Evolutionary conservation across 2,888 invertebrate species (phyloP).

Genomic region (Blera fallax): DNA sequence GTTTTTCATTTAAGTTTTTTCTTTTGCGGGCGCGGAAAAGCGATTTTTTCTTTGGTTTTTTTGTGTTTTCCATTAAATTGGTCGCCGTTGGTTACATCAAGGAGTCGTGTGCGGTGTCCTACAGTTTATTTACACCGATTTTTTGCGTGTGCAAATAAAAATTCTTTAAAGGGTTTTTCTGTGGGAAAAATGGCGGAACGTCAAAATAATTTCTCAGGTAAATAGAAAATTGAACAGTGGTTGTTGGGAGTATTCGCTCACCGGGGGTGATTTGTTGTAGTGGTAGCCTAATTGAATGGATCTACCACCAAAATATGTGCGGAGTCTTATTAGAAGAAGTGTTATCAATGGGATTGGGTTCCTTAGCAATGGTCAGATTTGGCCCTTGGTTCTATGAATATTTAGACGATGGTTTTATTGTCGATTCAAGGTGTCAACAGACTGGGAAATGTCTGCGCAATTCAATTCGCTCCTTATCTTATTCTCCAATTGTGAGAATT

Average conservation of each 20-base stretch:
- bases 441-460: neutral
- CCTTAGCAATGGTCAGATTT: too few relatives aligned
- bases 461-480: neutral
- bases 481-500: neutral
- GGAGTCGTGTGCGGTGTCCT: constrained; percentile 7
- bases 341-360: too few relatives aligned
- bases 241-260: constrained; percentile 19
- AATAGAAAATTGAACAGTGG: constrained; percentile 60
- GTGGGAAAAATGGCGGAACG: constrained; percentile 79
- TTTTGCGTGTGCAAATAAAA: constrained; percentile 56
- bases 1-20: constrained; percentile 29
- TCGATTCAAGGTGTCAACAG: neutral
- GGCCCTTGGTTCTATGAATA: too few relatives aligned
- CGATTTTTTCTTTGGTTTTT: constrained; percentile 27
- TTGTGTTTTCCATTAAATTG: constrained; percentile 56
- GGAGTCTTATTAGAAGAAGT: too few relatives aligned
- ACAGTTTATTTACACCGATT: constrained; percentile 65
- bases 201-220: constrained; percentile 79
- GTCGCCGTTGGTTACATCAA: constrained; percentile 61
- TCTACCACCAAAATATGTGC: too few relatives aligned
- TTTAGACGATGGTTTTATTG: too few relatives aligned
- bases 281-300: neutral
- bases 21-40: constrained; percentile 25
- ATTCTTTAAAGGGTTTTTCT: constrained; percentile 29
- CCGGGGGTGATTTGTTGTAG: neutral